Evolutionary conservation across 2,888 invertebrate species (phyloP), one percentile per base, ranked within the genome.

Genomic region (Leptinotarsa haldemani): DNA sequence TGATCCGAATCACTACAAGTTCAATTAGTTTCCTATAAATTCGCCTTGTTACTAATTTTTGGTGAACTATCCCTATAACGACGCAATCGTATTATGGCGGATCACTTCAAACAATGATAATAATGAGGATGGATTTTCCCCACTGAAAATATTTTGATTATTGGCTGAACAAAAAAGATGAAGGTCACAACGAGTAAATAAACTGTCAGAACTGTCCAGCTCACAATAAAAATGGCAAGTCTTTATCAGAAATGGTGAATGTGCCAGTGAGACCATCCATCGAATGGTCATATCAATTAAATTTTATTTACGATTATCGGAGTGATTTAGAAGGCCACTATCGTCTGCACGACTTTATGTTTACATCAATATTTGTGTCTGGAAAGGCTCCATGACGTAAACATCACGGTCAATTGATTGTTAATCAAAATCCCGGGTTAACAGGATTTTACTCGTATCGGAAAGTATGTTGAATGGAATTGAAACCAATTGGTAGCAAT

Each of bases 401-500:
- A 22, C 16, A 22, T 13, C 56, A 56, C 20, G 12, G 53, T 56
- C 50, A 50, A 16, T 50, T n/a, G 53, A 56, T 56, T 2, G 1
- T 56, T 56, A 56, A 56, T 13, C 22, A 5, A 13, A 56, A 61
- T 25, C 61, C 13, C 30, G 61, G 30, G 61, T 30, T 25, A 61
- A 30, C 61, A 30, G 61, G 61, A 40, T 15, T 30, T 30, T 30
- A 18, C 25, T 30, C 16, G 30, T 61, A 61, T 25, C 5, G 30
- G n/a, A 30, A 61, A 61, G 16, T 61, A 7, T 16, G 61, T 61
- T 61, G 61, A 30, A 61, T 12, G 61, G 18, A 61, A 25, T 25
- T 61, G 40, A 30, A 61, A 61, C 61, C 18, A 61, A 61, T 61
- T 61, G 40, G 18, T 40, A 61, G n/a, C 61, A 61, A 61, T 58